Percentiles rank a stretch among this genome's conserved stretches.
These are phyloP conservation scores for Formica selysi DNA, from an alignment of 1,140 invertebrate species.

Conservation along the genomic window DNA sequence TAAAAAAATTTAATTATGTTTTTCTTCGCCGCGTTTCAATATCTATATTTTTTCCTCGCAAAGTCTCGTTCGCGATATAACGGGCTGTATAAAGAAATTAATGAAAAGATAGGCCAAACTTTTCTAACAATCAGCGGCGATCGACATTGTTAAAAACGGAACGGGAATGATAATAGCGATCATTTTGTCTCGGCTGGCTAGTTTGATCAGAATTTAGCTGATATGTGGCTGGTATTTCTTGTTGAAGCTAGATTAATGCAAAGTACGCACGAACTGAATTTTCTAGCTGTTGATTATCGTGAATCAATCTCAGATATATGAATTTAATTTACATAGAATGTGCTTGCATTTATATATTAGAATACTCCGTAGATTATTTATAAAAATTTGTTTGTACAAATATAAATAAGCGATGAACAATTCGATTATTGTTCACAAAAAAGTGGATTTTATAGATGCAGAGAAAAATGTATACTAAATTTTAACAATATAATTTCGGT, in stretches of 20 bases:
- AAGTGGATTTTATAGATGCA: not conserved
- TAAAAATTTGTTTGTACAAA: not conserved
- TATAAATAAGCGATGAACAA: not conserved
- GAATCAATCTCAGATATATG: conserved; percentile 49
- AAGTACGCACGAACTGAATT: conserved; percentile 8
- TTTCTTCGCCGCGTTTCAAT: not conserved
- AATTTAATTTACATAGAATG: conserved; percentile 15
- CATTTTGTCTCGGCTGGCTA: conserved; percentile 41
- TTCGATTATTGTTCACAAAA: not conserved
- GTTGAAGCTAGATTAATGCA: conserved; percentile 45
- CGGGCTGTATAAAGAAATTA: conserved; percentile 40
- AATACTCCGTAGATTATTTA: not conserved
- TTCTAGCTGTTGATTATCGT: conserved; percentile 22
- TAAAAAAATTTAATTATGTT: not conserved
- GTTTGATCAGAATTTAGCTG: conserved; percentile 45
- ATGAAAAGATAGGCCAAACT: conserved; percentile 50
- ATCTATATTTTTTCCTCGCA: conserved; percentile 33
- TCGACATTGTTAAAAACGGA: conserved; percentile 37
- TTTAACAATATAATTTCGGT: not conserved
- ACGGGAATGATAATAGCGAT: conserved; percentile 27
- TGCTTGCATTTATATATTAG: not conserved
- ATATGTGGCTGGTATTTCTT: conserved; percentile 34
- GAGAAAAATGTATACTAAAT: not conserved
- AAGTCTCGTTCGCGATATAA: conserved; percentile 29
- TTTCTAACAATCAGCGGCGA: conserved; percentile 40